Evolutionary conservation across 2,888 invertebrate genomes (phyloP).

Genomic region (Xanthia icteritia): DNA sequence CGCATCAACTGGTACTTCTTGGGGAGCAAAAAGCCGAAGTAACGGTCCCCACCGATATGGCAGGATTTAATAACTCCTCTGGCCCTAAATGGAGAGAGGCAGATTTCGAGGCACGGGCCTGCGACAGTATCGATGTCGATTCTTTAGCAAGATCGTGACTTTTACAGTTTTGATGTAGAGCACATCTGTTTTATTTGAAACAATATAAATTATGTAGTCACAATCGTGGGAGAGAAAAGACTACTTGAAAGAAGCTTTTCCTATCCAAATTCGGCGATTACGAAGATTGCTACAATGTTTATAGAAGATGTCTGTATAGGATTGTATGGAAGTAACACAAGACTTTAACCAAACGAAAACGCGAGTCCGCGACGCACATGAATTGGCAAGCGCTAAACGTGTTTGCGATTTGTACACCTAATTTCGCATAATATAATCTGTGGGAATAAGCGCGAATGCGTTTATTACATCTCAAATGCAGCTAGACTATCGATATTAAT

Average conservation of each 20-base stretch:
- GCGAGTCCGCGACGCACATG: slow-evolving; percentile 15
- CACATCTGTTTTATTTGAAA: slow-evolving; percentile 54
- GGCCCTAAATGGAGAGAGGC: slow-evolving; percentile 80
- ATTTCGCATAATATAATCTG: slow-evolving; percentile 43
- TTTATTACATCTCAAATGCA: slow-evolving; percentile 47
- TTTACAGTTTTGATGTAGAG: slow-evolving; percentile 49
- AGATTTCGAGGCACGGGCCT: slow-evolving; percentile 70
- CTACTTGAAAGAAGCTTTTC: not conserved
- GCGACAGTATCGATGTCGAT: slow-evolving; percentile 71
- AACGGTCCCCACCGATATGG: slow-evolving; percentile 85
- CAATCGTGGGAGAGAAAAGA: slow-evolving; percentile 4
- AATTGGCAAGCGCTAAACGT: slow-evolving; percentile 36
- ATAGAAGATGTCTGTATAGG: slow-evolving; percentile 19
- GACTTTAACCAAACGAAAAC: slow-evolving; percentile 30
- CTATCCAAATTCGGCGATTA: slow-evolving; percentile 11
- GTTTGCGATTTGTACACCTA: slow-evolving; percentile 49
- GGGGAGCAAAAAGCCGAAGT: slow-evolving; percentile 79
- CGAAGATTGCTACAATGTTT: slow-evolving; percentile 26
- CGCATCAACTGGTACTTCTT: slow-evolving; percentile 65
- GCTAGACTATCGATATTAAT: slow-evolving; percentile 42
- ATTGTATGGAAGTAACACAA: slow-evolving; percentile 31
- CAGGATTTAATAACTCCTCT: slow-evolving; percentile 84
- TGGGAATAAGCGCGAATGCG: slow-evolving; percentile 46
- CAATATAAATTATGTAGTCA: not conserved
- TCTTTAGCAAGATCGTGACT: slow-evolving; percentile 68